Evolutionary conservation across 2,113 vertebrate species (phyloP).

Genomic region (Aphyosemion australe): DNA sequence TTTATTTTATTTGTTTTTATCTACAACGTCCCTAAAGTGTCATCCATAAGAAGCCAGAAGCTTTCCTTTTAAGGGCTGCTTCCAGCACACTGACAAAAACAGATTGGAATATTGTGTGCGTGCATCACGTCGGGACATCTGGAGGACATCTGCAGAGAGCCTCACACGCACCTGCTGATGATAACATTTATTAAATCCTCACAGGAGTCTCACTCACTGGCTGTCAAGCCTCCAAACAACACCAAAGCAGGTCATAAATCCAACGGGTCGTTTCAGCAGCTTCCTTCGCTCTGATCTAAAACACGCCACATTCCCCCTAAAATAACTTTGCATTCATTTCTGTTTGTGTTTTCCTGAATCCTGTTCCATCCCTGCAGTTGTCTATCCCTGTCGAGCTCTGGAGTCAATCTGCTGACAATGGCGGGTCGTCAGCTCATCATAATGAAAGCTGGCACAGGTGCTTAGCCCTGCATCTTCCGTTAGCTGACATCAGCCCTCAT

Average conservation of each 20-base stretch:
- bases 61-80: background rate
- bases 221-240: background rate
- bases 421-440: background rate
- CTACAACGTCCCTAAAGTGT: too few relatives aligned
- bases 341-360: background rate
- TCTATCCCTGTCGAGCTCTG: conserved; percentile 1
- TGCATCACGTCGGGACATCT: background rate
- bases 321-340: background rate
- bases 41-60: too few relatives aligned
- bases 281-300: too few relatives aligned
- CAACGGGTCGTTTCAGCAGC: too few relatives aligned
- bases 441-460: conserved; percentile 6
- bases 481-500: conserved; percentile 1
- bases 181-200: background rate
- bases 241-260: background rate
- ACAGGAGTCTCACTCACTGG: background rate
- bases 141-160: background rate
- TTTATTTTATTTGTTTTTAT: too few relatives aligned
- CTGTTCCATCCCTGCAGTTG: background rate
- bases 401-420: background rate
- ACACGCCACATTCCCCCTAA: too few relatives aligned
- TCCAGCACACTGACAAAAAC: background rate
- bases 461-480: conserved; percentile 1
- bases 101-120: background rate
- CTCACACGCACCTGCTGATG: background rate